Conservation (phyloP, 2,113 vertebrate genomes). For the Elachura formosa region DNA sequence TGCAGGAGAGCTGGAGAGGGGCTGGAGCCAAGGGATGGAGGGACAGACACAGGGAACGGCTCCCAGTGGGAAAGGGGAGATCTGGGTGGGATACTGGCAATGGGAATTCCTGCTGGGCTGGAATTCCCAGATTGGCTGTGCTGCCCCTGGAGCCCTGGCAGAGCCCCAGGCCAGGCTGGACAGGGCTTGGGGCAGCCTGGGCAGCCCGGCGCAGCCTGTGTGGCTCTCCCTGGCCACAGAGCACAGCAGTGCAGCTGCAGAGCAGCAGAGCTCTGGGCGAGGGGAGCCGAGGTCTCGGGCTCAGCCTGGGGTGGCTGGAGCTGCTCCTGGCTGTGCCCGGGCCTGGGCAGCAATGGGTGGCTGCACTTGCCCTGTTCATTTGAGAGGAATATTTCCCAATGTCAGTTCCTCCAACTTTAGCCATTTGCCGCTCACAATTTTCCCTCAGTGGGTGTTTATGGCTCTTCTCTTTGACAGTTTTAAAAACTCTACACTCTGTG, state of each 20-base stretch:
- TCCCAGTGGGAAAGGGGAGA: background rate
- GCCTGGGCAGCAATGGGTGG: no score
- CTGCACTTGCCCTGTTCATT: no score
- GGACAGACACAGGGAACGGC: background rate
- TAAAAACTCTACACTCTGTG: no score
- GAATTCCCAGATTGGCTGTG: background rate
- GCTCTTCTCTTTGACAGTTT: no score
- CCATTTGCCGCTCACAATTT: no score
- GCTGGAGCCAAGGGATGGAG: background rate
- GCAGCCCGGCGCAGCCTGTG: no score
- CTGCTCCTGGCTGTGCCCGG: background rate
- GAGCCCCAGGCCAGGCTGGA: background rate
- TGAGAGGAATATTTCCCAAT: no score
- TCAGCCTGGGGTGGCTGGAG: accelerated
- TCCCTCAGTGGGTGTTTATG: no score
- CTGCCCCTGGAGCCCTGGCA: background rate
- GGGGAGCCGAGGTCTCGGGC: accelerated
- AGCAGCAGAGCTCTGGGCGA: background rate
- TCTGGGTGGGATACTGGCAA: background rate
- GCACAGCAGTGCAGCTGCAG: background rate
- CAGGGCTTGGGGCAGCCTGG: background rate
- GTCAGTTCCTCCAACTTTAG: no score
- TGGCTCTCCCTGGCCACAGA: background rate
- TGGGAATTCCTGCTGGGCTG: no score
- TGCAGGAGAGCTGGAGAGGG: background rate